phyloP scores from a whole-genome alignment of 1,140 invertebrate genomes.

The Orchestia grillus region DNA sequence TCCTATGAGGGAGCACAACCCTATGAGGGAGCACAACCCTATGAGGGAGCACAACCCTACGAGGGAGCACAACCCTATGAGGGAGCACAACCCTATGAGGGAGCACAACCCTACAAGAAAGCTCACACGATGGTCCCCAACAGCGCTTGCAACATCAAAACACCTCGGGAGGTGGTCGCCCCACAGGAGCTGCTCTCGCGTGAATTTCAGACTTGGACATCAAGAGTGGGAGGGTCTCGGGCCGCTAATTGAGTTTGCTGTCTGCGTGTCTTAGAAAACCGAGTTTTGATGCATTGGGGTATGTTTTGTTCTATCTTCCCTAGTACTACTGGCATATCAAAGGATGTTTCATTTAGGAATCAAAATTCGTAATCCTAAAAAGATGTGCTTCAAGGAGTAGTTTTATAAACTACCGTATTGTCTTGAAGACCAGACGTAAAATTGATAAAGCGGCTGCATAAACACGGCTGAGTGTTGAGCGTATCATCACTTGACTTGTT shows the following conservation, averaged over 20 bases:
- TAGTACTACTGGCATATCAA: too few species aligned
- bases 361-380: not conserved
- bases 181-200: not conserved
- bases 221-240: too few species aligned
- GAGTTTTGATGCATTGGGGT: too few species aligned
- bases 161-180: too few species aligned
- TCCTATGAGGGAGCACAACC: too few species aligned
- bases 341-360: not conserved
- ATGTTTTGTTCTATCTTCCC: too few species aligned
- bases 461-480: not conserved
- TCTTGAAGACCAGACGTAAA: not conserved
- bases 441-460: not conserved
- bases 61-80: not conserved
- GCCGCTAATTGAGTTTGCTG: too few species aligned
- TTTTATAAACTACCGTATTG: too few species aligned
- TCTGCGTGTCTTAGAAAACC: too few species aligned
- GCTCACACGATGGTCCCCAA: not conserved
- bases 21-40: not conserved
- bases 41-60: not conserved
- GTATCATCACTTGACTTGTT: not conserved
- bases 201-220: not conserved
- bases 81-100: not conserved
- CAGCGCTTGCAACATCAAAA: not conserved
- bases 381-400: too few species aligned
- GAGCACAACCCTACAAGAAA: not conserved